Base-by-base conservation (phyloP, 2,797 vertebrate genomes). In the Halcyon leucocephala region DNA sequence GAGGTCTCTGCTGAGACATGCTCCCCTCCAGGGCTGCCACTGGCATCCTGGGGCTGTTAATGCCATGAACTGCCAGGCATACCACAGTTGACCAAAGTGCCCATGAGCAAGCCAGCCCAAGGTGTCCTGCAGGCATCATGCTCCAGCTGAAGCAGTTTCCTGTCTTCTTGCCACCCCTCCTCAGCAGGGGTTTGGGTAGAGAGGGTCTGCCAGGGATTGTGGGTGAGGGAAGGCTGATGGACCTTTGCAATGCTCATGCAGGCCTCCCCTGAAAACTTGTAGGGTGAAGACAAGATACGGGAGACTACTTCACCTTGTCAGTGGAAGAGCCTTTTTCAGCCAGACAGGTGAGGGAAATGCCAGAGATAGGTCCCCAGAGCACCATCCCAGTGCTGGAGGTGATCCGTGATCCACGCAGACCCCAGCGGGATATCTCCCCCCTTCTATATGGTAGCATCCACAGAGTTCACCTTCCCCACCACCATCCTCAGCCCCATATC, bases 371-470 rank as follows among this genome's bases (percentile, higher is more conserved):
- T 58, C 18, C 39, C 10, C 28, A 35, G 48, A 82, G 25, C n/a
- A 60, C n/a, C 26, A 9, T 15, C 12, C 14, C 26, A 18, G 33
- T 29, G 29, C 60, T 83, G 55, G 29, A 82, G 55, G 18, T 1
- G 3, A 80, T 54, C 55, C 22, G 18, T 1, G 3, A 80, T 54
- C 55, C 22, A 52, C 31, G 14, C 35, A 48, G 61, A 67, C 12
- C n/a, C 57, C 61, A 71, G 29, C 0, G 0, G 44, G 41, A 65
- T 1, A 0, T 44, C 29, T 69, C 29, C 29, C 7, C 7, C 7
- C 7, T 95, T 20, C 46, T 5, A 1, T 0, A 0, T 4, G 2
- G 35, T 28, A 33, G 6, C 13, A 51, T 19, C 42, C 5, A 3
- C 48, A n/a, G 51, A 62, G 46, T 14, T 74, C 29, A 66, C 35